phyloP scores from a whole-genome alignment of 2,888 invertebrate genomes.

The Panzeria rudis region DNA sequence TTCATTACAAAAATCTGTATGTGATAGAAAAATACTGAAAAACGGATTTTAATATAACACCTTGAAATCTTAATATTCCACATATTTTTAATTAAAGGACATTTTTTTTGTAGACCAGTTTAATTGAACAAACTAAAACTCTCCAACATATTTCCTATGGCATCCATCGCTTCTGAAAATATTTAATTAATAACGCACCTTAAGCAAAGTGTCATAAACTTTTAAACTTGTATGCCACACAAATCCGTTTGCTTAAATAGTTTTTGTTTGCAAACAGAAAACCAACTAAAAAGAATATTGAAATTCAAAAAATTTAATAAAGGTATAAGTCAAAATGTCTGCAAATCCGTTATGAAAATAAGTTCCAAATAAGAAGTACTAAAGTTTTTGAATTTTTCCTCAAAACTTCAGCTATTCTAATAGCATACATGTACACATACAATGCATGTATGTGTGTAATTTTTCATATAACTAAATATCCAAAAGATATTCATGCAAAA shows the following conservation, averaged over 20 bases:
- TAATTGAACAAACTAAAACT: not conserved
- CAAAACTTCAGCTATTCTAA: conserved; percentile 23
- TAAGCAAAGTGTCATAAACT: conserved; percentile 26
- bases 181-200: conserved; percentile 39
- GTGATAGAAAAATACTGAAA: no score
- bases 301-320: conserved; percentile 44
- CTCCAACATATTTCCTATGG: not conserved
- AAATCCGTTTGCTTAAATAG: conserved; percentile 41
- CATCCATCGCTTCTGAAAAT: not conserved
- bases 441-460: not conserved
- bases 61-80: no score
- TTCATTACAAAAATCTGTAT: no score
- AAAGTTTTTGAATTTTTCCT: conserved; percentile 29
- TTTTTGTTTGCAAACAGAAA: conserved; percentile 8
- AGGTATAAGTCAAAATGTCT: conserved; percentile 61
- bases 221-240: conserved; percentile 21
- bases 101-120: no score
- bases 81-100: no score
- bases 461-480: not conserved
- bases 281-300: conserved; percentile 13
- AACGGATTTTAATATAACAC: no score
- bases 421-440: not conserved
- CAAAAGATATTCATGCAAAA: conserved; percentile 24
- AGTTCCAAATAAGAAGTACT: conserved; percentile 17
- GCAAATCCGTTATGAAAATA: conserved; percentile 50